phyloP scores from a whole-genome alignment of 2,113 vertebrate species.

The Benitochromis conjunctus region DNA sequence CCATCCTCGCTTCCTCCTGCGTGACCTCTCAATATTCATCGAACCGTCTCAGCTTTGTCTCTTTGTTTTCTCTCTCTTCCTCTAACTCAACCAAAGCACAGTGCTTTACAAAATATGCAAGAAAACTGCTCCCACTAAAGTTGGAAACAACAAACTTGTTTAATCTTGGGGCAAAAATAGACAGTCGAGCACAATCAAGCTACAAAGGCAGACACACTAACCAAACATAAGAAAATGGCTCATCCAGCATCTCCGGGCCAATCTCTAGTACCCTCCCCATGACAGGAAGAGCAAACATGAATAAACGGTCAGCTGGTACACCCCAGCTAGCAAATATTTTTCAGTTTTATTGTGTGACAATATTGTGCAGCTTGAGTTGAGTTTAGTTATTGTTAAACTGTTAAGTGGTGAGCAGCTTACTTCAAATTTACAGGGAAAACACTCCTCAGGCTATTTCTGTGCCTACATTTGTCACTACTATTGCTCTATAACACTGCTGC shows the following conservation, averaged over 20 bases:
- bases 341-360: not conserved
- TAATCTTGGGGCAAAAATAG: not conserved
- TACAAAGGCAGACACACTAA: not conserved
- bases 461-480: not conserved
- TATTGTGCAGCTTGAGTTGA: not conserved
- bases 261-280: not conserved
- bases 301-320: not conserved
- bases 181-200: not conserved
- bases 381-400: not conserved
- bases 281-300: not conserved
- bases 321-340: not conserved
- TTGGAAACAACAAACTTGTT: not conserved
- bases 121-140: not conserved
- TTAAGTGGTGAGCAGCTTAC: not conserved
- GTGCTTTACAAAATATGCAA: not conserved
- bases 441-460: not conserved
- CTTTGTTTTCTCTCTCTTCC: not conserved
- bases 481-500: not conserved
- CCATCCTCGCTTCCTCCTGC: no score
- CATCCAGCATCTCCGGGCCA: not conserved
- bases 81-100: not conserved
- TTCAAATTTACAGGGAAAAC: not conserved
- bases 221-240: not conserved
- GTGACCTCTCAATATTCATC: not conserved
- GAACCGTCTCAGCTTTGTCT: not conserved